phyloP scores from a whole-genome alignment of 2,888 invertebrate genomes.

The Ectropis crepuscularia region DNA sequence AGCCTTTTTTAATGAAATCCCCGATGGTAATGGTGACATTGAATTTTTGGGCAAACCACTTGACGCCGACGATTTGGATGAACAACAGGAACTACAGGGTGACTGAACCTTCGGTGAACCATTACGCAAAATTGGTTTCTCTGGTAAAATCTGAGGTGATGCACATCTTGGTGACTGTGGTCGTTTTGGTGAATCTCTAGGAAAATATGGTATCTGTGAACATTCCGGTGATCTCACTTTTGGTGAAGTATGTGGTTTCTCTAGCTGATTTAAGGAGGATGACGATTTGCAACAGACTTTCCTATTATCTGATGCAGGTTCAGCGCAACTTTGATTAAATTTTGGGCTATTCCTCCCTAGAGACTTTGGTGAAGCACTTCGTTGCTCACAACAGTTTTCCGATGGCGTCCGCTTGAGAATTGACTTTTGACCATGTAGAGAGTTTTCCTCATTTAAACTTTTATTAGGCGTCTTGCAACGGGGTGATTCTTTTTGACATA shows the following conservation, averaged over 20 bases:
- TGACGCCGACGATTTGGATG: neutral
- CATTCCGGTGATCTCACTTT: neutral
- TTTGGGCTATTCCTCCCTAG: neutral
- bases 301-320: neutral
- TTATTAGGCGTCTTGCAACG: neutral
- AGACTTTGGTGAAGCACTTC: neutral
- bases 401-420: neutral
- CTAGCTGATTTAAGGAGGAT: neutral
- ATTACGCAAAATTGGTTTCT: neutral
- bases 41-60: neutral
- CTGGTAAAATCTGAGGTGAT: neutral
- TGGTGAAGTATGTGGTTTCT: neutral
- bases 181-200: neutral
- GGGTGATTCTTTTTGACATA: too few relatives aligned
- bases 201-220: neutral
- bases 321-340: neutral
- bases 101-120: slow-evolving; percentile 1
- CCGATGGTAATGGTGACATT: neutral
- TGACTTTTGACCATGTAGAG: neutral
- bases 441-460: too few relatives aligned
- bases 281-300: slow-evolving; percentile 3
- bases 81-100: neutral
- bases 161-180: neutral
- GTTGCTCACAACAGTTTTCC: neutral
- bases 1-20: neutral